phyloP scores from a whole-genome alignment of 2,888 invertebrate genomes.

The Antheraea assamensis region DNA sequence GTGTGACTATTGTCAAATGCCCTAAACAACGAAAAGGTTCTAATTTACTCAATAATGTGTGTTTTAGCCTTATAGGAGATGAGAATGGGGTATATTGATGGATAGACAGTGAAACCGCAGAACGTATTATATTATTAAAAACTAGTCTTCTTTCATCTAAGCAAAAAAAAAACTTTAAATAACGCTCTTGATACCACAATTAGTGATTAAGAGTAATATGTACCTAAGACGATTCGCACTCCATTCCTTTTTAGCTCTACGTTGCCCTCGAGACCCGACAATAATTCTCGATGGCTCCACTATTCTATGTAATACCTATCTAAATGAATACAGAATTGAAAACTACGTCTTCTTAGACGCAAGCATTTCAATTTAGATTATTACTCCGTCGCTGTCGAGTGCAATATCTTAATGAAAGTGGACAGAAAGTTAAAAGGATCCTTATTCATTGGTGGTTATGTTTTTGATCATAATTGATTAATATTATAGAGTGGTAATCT shows the following conservation, averaged over 20 bases:
- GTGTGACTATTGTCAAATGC: too few relatives aligned
- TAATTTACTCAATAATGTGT: too few relatives aligned
- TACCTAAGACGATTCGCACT: conserved; percentile 19
- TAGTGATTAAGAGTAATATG: background rate
- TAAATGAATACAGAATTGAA: conserved; percentile 76
- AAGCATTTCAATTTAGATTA: conserved; percentile 78
- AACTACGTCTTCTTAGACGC: conserved; percentile 58
- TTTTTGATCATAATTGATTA: conserved; percentile 11
- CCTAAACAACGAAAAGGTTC: too few relatives aligned
- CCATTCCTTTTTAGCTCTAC: conserved; percentile 42
- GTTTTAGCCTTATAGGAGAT: too few relatives aligned
- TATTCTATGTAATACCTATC: conserved; percentile 52
- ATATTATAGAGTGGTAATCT: conserved; percentile 6
- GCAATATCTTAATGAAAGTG: conserved; percentile 17
- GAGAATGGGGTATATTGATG: background rate
- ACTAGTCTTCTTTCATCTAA: background rate
- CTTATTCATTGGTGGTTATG: conserved; percentile 3
- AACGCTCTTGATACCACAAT: background rate
- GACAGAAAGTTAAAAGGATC: conserved; percentile 7
- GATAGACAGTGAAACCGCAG: background rate
- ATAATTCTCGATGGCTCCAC: conserved; percentile 75
- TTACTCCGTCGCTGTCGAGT: conserved; percentile 41
- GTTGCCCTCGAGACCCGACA: conserved; percentile 74
- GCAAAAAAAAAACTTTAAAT: background rate
- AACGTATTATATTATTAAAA: too few relatives aligned